Base-by-base conservation (phyloP, 2,797 vertebrate species). In the Martes flavigula region DNA sequence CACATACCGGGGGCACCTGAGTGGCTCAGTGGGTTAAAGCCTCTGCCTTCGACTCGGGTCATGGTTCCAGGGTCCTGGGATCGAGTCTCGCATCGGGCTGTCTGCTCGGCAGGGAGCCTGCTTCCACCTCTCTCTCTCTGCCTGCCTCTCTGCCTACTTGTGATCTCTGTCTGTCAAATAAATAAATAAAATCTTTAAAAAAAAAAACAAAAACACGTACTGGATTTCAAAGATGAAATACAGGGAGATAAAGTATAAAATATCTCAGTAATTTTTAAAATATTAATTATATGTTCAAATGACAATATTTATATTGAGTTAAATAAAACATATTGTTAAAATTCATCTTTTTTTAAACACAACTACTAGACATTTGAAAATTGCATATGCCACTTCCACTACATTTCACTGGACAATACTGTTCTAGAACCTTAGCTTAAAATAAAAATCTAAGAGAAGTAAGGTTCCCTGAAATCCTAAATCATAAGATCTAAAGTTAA, bases 371-470 rank as follows among this genome's bases (percentile, higher is more conserved):
- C 35, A 92, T 38, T 89, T 88, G 38, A 2, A 77, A 83, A 35
- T 83, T 35, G n/a, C 54, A 48, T 54, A 13, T 94, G 40, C 90
- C 21, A 20, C 54, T 70, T 3, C 46, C 14, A 46, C 62, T 40
- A 23, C 66, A 90, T 92, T 78, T 94, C 66, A 87, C 3, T 77
- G 43, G 56, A 64, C 23, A 92, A 30, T 96, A n/a, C 72, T 92
- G 0, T 92, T 27, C 38, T 81, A 58, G 58, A 90, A 18, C 51
- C 43, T 87, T 90, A 58, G 4, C 32, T 75, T 82, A 83, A 48
- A 90, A 81, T 38, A 92, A 43, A 94, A 92, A 70, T 90, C 43
- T 79, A 54, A 83, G 56, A 91, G 46, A 73, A 70, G 17, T 48
- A 43, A 68, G 40, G 27, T 86, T 92, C 40, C 11, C 54, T 85